Percentiles rank a stretch among this genome's conserved stretches.
Conservation (phyloP, 2,888 invertebrate species). For the Tachina lurida region DNA sequence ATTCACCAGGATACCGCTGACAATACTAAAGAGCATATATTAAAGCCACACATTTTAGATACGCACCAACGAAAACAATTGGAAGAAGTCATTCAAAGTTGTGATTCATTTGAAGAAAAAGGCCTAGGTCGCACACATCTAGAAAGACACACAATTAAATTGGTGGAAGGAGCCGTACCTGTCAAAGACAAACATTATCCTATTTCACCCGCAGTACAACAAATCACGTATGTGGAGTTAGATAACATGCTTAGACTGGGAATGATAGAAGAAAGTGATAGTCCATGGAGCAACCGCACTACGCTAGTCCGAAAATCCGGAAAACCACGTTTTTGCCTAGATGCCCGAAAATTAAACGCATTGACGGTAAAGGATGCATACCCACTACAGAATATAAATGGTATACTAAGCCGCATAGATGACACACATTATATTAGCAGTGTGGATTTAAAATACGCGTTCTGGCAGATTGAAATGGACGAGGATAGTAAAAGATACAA, state of each 20-base stretch:
- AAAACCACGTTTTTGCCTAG: not conserved
- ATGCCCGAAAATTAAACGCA: not conserved
- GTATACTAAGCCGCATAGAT: not conserved
- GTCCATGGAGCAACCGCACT: not conserved
- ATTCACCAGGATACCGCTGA: too few relatives aligned
- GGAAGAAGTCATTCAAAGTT: too few relatives aligned
- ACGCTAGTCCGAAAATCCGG: too few relatives aligned
- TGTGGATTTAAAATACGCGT: too few relatives aligned
- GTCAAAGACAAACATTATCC: not conserved
- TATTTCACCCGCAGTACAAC: not conserved
- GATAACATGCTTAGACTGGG: not conserved
- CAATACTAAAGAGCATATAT: too few relatives aligned
- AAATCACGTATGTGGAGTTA: not conserved
- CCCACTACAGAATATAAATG: not conserved
- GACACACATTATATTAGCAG: not conserved
- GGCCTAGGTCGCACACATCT: not conserved
- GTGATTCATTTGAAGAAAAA: too few relatives aligned
- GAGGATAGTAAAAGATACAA: too few relatives aligned
- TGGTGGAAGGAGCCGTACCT: not conserved
- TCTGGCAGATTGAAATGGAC: too few relatives aligned
- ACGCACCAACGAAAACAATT: too few relatives aligned
- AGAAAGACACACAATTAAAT: not conserved
- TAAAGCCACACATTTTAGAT: too few relatives aligned
- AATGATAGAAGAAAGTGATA: not conserved
- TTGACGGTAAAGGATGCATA: not conserved